Percentiles rank a stretch among this genome's conserved stretches.
phyloP scores from a whole-genome alignment of 2,888 invertebrate genomes.

The Folsomia candida region DNA sequence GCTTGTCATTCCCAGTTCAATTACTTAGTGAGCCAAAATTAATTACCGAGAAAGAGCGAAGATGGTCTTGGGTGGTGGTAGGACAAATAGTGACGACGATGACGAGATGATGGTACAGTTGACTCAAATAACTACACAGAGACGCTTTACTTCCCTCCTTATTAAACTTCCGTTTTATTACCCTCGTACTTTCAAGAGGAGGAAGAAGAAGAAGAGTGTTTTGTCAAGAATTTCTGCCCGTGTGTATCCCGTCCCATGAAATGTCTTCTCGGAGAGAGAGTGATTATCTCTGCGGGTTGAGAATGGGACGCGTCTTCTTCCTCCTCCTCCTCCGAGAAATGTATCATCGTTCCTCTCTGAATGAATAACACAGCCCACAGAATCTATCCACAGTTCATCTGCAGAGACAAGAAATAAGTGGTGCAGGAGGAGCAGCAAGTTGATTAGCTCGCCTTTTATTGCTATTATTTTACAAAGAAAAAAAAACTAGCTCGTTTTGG shows the following conservation, averaged over 20 bases:
- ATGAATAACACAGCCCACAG: slow-evolving; percentile 7
- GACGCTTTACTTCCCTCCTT: too few species aligned
- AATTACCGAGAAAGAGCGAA: slow-evolving; percentile 45
- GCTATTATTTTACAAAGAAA: slow-evolving; percentile 47
- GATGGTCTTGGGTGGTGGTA: slow-evolving; percentile 27
- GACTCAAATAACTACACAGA: neutral
- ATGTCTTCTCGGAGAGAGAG: slow-evolving; percentile 4
- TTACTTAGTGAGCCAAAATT: slow-evolving; percentile 51
- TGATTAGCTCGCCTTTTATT: slow-evolving; percentile 37
- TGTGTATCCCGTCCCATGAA: neutral
- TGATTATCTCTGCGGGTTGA: slow-evolving; percentile 6
- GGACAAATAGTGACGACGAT: too few species aligned
- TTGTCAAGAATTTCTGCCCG: slow-evolving; percentile 11
- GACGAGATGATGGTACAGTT: too few species aligned
- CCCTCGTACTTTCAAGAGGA: too few species aligned
- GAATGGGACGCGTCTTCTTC: slow-evolving; percentile 9
- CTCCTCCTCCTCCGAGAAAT: slow-evolving; percentile 6
- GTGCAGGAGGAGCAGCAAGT: neutral
- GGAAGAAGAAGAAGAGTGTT: too few species aligned
- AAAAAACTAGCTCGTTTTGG: slow-evolving; percentile 39
- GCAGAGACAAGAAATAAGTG: neutral
- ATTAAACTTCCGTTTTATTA: too few species aligned
- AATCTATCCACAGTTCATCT: slow-evolving; percentile 8
- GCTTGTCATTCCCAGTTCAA: slow-evolving; percentile 51
- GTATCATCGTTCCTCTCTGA: slow-evolving; percentile 15